These are phyloP conservation scores for Mus caroli DNA, from an alignment of 2,797 vertebrate genomes.

Conservation along the genomic window DNA sequence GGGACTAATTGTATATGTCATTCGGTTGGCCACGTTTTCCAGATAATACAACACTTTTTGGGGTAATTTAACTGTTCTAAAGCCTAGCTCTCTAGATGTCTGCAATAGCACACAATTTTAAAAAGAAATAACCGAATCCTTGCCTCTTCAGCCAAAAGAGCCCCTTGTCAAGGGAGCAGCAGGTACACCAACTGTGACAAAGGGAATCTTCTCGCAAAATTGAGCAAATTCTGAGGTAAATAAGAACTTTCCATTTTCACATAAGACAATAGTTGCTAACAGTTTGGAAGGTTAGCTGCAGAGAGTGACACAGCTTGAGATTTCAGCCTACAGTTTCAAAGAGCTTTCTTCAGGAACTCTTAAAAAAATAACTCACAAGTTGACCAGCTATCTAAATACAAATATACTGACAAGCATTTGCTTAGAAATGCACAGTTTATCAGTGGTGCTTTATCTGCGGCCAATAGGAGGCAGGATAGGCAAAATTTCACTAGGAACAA, in stretches of 20 bases:
- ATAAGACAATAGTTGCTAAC: constrained; percentile 62
- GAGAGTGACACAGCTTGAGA: constrained; percentile 29
- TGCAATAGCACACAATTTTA: constrained; percentile 1
- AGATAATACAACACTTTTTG: background rate
- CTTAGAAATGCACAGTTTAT: constrained; percentile 59
- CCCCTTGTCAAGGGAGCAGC: background rate
- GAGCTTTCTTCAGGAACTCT: constrained; percentile 56
- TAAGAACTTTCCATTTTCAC: background rate
- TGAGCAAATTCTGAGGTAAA: constrained; percentile 17
- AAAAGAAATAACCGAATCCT: background rate
- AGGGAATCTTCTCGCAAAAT: background rate
- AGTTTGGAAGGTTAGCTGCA: background rate
- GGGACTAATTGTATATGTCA: constrained; percentile 6
- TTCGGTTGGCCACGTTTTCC: background rate
- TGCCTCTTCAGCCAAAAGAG: background rate
- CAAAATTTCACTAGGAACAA: constrained; percentile 65
- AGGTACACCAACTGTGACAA: background rate
- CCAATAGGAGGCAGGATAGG: constrained; percentile 56
- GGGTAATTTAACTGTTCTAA: background rate
- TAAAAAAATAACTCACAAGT: constrained; percentile 43
- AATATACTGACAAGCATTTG: constrained; percentile 47
- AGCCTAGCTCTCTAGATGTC: background rate
- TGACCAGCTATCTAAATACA: constrained; percentile 6
- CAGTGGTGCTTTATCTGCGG: constrained; percentile 32
- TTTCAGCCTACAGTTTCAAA: constrained; percentile 69